Percentiles rank a stretch among this genome's conserved stretches.
Conservation (phyloP, 2,797 vertebrate species). For the Choloepus didactylus region DNA sequence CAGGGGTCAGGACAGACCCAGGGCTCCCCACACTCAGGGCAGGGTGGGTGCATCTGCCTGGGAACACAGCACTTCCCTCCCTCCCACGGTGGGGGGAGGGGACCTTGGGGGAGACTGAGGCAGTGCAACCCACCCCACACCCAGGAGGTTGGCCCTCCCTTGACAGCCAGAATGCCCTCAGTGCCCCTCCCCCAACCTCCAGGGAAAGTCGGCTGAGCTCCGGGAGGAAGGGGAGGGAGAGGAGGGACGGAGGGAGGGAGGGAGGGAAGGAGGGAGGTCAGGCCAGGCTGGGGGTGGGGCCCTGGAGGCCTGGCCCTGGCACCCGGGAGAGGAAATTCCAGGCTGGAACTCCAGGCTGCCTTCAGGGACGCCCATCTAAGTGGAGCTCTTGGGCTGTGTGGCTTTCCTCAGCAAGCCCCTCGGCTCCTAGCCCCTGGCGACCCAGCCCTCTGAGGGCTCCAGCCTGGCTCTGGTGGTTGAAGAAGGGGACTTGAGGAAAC, state of each 20-base stretch:
- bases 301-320: conserved; percentile 83
- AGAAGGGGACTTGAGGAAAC: neutral
- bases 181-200: conserved; percentile 72
- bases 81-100: neutral
- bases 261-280: conserved; percentile 58
- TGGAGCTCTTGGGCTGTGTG: neutral
- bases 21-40: neutral
- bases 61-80: neutral
- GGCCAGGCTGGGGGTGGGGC: conserved; percentile 74
- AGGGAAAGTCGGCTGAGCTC: conserved; percentile 77
- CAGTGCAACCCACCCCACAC: conserved; percentile 2
- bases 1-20: neutral
- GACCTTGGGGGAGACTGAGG: conserved; percentile 47
- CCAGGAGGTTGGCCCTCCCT: conserved; percentile 65
- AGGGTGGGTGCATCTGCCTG: neutral
- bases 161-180: conserved; percentile 40
- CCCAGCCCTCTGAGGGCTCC: neutral
- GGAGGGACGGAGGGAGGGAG: conserved; percentile 74
- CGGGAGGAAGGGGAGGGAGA: conserved; percentile 77
- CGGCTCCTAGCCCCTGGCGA: neutral
- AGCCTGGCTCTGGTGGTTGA: neutral
- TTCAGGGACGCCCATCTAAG: conserved; percentile 70
- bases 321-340: conserved; percentile 88
- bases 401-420: neutral
- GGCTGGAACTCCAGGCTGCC: conserved; percentile 89